Evolutionary conservation across 1,140 invertebrate species (phyloP), one percentile per base, ranked within the genome.

Genomic region (Lepidurus arcticus): DNA sequence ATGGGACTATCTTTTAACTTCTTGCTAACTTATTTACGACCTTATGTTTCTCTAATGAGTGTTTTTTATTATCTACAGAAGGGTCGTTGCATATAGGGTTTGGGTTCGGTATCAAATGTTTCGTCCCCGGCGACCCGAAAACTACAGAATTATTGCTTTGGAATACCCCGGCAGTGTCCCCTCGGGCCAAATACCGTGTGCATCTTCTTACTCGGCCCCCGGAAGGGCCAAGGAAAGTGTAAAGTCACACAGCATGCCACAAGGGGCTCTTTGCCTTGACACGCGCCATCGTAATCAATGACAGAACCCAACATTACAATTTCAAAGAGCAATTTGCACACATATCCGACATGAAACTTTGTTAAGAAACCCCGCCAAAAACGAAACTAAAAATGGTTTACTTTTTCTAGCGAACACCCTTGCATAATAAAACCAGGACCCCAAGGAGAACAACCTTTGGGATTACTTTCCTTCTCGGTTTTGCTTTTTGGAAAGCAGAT

Each of bases 61-160:
- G 53, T 65, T 21, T 65, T n/a, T 7, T 65, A 24, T 44, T 75
- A 75, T 24, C 26, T 75, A 24, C 13, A 75, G 74, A n/a, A 76
- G 24, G 43, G 43, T 21, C 43, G 43, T 76, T 47, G 43, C 44
- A 45, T 76, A 76, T 47, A 44, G 44, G 43, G 24, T n/a, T 21
- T 44, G 75, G 75, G 24, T 24, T 76, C 53, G 53, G 53, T n/a
- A 13, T 65, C 53, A 16, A 34, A 65, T 16, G 53, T 13, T 13
- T 65, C 53, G 53, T n/a, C 53, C 13, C 53, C 53, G 24, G 8
- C 5, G 75, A 76, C 75, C 75, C 75, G 42, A 42, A 42, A 13
- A 53, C 44, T 76, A 76, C 75, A 76, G 75, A 44, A 44, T 76
- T 76, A 76, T 76, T 76, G 75, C 75, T 76, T 76, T 76, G 24